Evolutionary conservation across 2,888 invertebrate genomes (phyloP).

Genomic region (Folsomia candida): DNA sequence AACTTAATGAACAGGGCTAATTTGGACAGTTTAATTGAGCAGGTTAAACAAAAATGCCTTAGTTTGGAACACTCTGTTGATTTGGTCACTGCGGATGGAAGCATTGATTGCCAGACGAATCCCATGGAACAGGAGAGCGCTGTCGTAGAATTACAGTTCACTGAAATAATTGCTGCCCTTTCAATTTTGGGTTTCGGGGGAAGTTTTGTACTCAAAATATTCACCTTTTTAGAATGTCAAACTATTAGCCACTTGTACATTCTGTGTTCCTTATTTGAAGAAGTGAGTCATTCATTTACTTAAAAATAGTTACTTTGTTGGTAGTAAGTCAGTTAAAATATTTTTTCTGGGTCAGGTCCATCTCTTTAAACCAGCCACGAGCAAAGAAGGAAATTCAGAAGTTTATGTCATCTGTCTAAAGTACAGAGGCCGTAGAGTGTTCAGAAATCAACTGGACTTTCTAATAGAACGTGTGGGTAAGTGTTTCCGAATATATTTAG

Average conservation of each 20-base stretch:
- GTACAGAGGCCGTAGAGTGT: conserved; percentile 59
- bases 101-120: conserved; percentile 75
- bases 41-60: conserved; percentile 53
- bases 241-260: conserved; percentile 77
- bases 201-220: conserved; percentile 79
- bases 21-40: conserved; percentile 63
- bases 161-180: conserved; percentile 77
- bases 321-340: too few species aligned
- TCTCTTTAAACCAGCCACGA: conserved; percentile 83
- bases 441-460: conserved; percentile 56
- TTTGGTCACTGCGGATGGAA: conserved; percentile 89
- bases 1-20: conserved; percentile 73
- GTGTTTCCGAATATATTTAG: too few species aligned
- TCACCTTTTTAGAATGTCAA: conserved; percentile 82
- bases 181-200: conserved; percentile 70
- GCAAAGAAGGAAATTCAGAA: conserved; percentile 94
- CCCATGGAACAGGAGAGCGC: conserved; percentile 83
- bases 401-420: conserved; percentile 75
- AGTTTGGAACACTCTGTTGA: conserved; percentile 18
- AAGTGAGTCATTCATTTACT: conserved; percentile 46
- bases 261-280: conserved; percentile 69
- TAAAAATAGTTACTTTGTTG: neutral
- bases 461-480: conserved; percentile 53
- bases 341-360: conserved; percentile 59
- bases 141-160: conserved; percentile 75